A percentile compares a stretch with the other conserved stretches of the same genome.
Evolutionary conservation across 2,888 invertebrate genomes (phyloP).

Genomic region (Stenolophus ochropezus): DNA sequence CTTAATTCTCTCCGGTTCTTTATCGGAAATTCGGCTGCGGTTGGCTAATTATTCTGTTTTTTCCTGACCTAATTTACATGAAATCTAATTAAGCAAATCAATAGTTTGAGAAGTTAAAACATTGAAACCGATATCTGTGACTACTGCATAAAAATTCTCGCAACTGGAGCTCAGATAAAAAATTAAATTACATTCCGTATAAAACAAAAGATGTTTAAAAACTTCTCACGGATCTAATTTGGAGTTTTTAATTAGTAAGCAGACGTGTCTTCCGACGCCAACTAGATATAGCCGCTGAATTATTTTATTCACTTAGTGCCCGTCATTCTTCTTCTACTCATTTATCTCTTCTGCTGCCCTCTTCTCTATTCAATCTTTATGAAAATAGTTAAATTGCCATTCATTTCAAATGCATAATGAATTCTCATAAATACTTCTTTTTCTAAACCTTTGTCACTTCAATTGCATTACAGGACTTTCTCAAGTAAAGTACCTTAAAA

Average conservation of each 20-base stretch:
- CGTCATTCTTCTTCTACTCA: conserved; percentile 18
- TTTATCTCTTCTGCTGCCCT: conserved; percentile 3
- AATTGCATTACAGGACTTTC: no score
- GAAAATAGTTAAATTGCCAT: not conserved
- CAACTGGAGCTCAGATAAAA: conserved; percentile 33
- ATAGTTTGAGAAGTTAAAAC: conserved; percentile 30
- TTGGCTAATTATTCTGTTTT: conserved; percentile 21
- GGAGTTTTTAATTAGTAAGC: conserved; percentile 42
- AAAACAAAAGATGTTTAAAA: conserved; percentile 44
- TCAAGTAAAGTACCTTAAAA: no score
- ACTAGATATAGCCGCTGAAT: conserved; percentile 1
- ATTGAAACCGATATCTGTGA: conserved; percentile 25
- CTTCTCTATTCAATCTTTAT: not conserved
- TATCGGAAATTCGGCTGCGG: not conserved
- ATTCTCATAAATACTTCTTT: no score
- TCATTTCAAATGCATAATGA: no score
- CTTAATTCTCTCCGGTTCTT: conserved; percentile 8
- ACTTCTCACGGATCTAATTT: conserved; percentile 44
- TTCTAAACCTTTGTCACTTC: no score
- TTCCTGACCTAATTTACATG: conserved; percentile 11
- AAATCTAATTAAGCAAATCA: conserved; percentile 32
- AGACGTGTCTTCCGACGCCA: not conserved
- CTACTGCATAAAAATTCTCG: conserved; percentile 28
- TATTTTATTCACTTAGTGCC: conserved; percentile 35
- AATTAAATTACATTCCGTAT: conserved; percentile 42